Conservation (phyloP, 2,113 vertebrate genomes). For the Nymphicus hollandicus region DNA sequence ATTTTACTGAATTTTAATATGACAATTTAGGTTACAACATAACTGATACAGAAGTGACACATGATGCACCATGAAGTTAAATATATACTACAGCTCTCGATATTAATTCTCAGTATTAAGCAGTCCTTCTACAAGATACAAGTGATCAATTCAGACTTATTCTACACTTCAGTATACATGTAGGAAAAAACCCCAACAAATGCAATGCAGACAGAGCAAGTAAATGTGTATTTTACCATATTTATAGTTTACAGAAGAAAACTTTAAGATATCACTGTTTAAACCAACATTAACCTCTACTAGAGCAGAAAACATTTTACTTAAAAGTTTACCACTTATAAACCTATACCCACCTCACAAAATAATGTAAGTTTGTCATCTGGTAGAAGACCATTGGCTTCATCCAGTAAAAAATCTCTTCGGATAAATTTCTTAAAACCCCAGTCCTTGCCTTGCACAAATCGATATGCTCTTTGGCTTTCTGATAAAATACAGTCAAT, state of each 20-base stretch:
- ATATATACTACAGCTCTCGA: background rate
- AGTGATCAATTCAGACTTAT: background rate
- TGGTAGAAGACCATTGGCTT: slow-evolving; percentile 95
- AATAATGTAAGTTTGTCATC: slow-evolving; percentile 98
- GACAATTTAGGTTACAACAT: background rate
- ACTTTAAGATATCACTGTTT: background rate
- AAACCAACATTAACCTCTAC: background rate
- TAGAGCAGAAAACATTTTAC: background rate
- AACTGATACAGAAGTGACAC: background rate
- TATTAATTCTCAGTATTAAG: background rate
- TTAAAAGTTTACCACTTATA: background rate
- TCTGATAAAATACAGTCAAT: slow-evolving; percentile 73
- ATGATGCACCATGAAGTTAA: background rate
- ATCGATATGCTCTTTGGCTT: slow-evolving; percentile 99
- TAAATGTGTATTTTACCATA: background rate
- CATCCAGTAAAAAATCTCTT: slow-evolving; percentile 97
- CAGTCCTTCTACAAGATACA: background rate
- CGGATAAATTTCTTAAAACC: slow-evolving; percentile 99
- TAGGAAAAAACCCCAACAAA: background rate
- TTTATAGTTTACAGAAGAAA: background rate
- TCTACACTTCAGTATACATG: fast-evolving
- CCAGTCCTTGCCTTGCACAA: slow-evolving; percentile 99
- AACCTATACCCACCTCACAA: slow-evolving; percentile 86
- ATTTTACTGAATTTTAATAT: background rate
- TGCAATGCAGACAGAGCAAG: background rate